phyloP scores from a whole-genome alignment of 2,888 invertebrate species.

The Sinohyriopsis cumingii region DNA sequence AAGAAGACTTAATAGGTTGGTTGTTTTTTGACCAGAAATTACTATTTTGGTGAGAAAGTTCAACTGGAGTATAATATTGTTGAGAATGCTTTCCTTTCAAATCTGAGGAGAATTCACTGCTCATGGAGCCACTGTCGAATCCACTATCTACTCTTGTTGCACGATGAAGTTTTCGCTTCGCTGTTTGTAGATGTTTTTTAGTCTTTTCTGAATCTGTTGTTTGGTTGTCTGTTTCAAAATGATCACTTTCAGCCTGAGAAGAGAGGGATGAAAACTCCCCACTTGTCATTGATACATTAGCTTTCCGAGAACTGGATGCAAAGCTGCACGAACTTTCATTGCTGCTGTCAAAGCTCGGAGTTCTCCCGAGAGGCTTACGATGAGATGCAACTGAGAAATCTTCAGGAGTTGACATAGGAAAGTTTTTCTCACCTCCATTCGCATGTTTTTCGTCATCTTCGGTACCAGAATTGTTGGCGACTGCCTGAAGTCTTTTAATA shows the following conservation, averaged over 20 bases:
- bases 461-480: background rate
- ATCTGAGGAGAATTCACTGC: slow-evolving; percentile 53
- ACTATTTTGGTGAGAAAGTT: slow-evolving; percentile 18
- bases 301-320: slow-evolving; percentile 28
- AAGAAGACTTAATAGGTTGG: slow-evolving; percentile 21
- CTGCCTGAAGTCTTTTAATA: slow-evolving; percentile 37
- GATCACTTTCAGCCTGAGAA: slow-evolving; percentile 52
- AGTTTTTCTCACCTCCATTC: slow-evolving; percentile 8
- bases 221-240: slow-evolving; percentile 43
- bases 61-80: slow-evolving; percentile 30
- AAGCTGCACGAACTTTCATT: slow-evolving; percentile 51
- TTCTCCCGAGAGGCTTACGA: background rate
- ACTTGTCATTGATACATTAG: slow-evolving; percentile 52
- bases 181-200: background rate
- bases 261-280: slow-evolving; percentile 56
- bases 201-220: slow-evolving; percentile 36
- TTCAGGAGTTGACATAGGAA: slow-evolving; percentile 33
- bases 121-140: slow-evolving; percentile 58
- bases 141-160: slow-evolving; percentile 53
- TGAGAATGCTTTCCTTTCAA: slow-evolving; percentile 31
- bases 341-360: slow-evolving; percentile 48
- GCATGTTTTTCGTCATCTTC: slow-evolving; percentile 6
- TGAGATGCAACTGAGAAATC: slow-evolving; percentile 25
- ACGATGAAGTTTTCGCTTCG: slow-evolving; percentile 8
- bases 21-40: slow-evolving; percentile 37